These are phyloP conservation scores for Gymnothorax reevesii DNA, from an alignment of 2,797 vertebrate species.

Conservation along the genomic window DNA sequence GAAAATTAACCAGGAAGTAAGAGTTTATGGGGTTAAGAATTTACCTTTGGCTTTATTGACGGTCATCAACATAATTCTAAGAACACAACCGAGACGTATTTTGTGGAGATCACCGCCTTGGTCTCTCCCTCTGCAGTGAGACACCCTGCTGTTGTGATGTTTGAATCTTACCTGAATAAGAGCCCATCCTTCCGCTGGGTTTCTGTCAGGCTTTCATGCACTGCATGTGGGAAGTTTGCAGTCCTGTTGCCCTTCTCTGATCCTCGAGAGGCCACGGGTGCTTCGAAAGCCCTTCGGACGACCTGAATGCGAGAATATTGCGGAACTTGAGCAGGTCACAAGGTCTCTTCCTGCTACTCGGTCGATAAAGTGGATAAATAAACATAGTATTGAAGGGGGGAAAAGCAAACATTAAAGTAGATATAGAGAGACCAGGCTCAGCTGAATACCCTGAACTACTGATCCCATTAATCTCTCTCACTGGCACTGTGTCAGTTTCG, in stretches of 20 bases:
- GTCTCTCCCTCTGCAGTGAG: not conserved
- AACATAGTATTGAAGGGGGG: conserved; percentile 28
- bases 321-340: not conserved
- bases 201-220: no score
- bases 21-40: no score
- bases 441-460: conserved; percentile 54
- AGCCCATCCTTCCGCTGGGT: not conserved
- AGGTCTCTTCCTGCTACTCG: conserved; percentile 20
- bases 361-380: conserved; percentile 52
- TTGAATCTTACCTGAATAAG: not conserved
- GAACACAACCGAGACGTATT: no score
- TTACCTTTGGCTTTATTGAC: no score
- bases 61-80: no score
- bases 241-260: conserved; percentile 28
- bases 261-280: conserved; percentile 31
- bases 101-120: no score
- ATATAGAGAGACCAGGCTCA: conserved; percentile 40
- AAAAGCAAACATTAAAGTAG: conserved; percentile 40
- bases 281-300: not conserved
- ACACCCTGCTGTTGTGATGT: not conserved
- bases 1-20: no score
- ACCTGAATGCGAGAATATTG: conserved; percentile 21
- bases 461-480: conserved; percentile 60
- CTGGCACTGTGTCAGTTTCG: not conserved
- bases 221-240: not conserved